Base-by-base conservation (phyloP, 1,140 invertebrate genomes). In the Scaptomyza pallida region DNA sequence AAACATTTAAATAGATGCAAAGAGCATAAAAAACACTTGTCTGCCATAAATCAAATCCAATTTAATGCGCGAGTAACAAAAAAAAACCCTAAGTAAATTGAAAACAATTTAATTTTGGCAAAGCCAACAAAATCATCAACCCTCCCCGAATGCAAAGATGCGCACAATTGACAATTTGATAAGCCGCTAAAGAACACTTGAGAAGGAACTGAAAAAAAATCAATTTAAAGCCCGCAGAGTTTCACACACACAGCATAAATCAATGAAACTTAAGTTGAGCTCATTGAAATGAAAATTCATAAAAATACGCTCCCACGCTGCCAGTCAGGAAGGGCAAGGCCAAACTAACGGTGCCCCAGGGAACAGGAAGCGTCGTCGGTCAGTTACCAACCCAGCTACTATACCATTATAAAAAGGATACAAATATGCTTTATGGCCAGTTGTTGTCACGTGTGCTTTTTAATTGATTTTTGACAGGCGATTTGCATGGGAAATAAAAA, bases 381-480 rank as follows among this genome's bases (percentile, higher is more conserved):
- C 76, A 80, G 64, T 64, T 70, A 57, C 64, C 61, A 61, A 50
- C 16, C 17, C n/a, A 33, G 45, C 65, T 40, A 47, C 8, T 10
- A 26, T 26, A 26, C n/a, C n/a, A n/a, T 26, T 23, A 47, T 57
- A 13, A 52, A 52, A 77, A 74, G 77, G 77, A 86, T 63, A 59
- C 47, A 72, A 81, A 57, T 67, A 57, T 33, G 21, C 15, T 44
- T 65, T 75, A 56, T 85, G 81, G 73, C 56, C 65, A 65, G 64
- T 77, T 77, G 62, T 5, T 48, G 82, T 81, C 81, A 88, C 81
- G 81, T 86, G 81, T 64, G 77, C 54, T 44, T 59, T 79, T 85
- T 81, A 88, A 88, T 86, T 80, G 81, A 83, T 85, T 80, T 86
- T 50, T 72, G 47, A 54, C 72, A 48, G 79, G 23, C 79, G 52